phyloP scores from a whole-genome alignment of 2,888 invertebrate species.

The Hirtodrosophila duncani region DNA sequence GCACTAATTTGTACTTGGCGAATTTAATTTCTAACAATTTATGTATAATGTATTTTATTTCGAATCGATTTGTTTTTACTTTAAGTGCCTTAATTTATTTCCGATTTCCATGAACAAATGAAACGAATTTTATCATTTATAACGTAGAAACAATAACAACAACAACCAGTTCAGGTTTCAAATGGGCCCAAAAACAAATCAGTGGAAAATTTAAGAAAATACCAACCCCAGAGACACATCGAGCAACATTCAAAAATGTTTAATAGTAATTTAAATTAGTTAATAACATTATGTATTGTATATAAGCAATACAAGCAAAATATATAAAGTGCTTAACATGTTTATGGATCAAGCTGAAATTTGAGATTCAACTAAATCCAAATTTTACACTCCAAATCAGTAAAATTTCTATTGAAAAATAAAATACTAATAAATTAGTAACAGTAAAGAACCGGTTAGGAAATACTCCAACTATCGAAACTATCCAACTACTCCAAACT shows the following conservation, averaged over 20 bases:
- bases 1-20: conserved; percentile 62
- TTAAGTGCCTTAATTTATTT: conserved; percentile 69
- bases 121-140: conserved; percentile 36
- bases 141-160: conserved; percentile 27
- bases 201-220: conserved; percentile 13
- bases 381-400: too few relatives aligned
- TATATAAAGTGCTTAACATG: too few relatives aligned
- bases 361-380: too few relatives aligned
- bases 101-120: conserved; percentile 27
- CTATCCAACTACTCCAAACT: too few relatives aligned
- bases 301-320: too few relatives aligned
- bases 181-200: conserved; percentile 57
- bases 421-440: too few relatives aligned
- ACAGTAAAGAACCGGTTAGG: too few relatives aligned
- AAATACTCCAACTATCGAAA: too few relatives aligned
- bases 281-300: conserved; percentile 18
- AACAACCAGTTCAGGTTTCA: conserved; percentile 68
- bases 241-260: conserved; percentile 66
- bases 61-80: conserved; percentile 35
- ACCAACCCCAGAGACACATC: conserved; percentile 53
- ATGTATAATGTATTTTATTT: conserved; percentile 5
- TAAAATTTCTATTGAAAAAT: too few relatives aligned
- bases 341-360: too few relatives aligned
- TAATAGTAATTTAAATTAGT: conserved; percentile 44
- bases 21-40: conserved; percentile 29